phyloP scores from a whole-genome alignment of 1,140 invertebrate species.

The Lepidurus arcticus region DNA sequence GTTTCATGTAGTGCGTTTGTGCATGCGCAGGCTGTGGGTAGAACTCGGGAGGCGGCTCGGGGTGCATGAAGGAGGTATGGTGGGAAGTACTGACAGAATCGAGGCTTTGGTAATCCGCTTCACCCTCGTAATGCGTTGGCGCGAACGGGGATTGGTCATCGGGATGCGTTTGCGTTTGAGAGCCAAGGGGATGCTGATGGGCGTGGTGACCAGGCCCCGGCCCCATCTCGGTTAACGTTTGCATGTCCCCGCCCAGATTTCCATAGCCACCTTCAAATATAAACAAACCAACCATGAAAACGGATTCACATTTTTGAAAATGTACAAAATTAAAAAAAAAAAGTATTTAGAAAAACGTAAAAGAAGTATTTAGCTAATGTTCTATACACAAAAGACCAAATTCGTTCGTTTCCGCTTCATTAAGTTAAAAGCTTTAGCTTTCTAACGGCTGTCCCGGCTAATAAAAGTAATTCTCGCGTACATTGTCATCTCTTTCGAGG shows the following conservation, averaged over 20 bases:
- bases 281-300: slow-evolving; percentile 33
- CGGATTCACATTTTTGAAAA: not conserved
- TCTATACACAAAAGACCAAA: too few relatives aligned
- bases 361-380: too few relatives aligned
- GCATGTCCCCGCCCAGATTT: slow-evolving; percentile 46
- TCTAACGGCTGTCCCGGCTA: too few relatives aligned
- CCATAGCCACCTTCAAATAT: slow-evolving; percentile 49
- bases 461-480: too few relatives aligned
- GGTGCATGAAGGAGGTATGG: slow-evolving; percentile 44
- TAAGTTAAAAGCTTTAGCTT: too few relatives aligned
- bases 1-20: slow-evolving; percentile 32
- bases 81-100: slow-evolving; percentile 51
- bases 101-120: slow-evolving; percentile 64
- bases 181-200: slow-evolving; percentile 28
- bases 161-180: slow-evolving; percentile 14
- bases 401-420: too few relatives aligned
- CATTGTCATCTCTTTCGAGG: not conserved
- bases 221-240: slow-evolving; percentile 36
- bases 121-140: slow-evolving; percentile 53
- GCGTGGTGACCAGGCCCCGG: slow-evolving; percentile 29
- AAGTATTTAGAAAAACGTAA: not conserved
- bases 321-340: not conserved
- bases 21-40: slow-evolving; percentile 49
- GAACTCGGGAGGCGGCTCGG: slow-evolving; percentile 49
- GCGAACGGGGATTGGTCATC: slow-evolving; percentile 41